Evolutionary conservation across 2,888 invertebrate genomes (phyloP).

Genomic region (Pollenia amentaria): DNA sequence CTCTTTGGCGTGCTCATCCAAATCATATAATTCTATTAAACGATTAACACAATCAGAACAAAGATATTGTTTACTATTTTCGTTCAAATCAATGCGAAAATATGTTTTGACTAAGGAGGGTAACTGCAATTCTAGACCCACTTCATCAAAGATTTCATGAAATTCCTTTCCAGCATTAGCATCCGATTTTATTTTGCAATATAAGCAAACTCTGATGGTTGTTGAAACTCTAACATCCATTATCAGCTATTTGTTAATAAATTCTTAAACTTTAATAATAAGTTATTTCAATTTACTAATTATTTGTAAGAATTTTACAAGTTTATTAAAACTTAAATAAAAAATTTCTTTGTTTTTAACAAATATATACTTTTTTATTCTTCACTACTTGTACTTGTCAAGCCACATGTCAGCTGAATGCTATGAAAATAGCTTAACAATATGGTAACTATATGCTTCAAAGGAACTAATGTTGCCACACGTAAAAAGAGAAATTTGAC

Average conservation of each 20-base stretch:
- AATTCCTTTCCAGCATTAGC: constrained; percentile 69
- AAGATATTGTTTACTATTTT: constrained; percentile 75
- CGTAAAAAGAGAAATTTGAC: too few species aligned
- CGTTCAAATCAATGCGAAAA: constrained; percentile 77
- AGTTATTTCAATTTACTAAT: too few species aligned
- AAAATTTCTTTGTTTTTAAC: too few species aligned
- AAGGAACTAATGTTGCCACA: too few species aligned
- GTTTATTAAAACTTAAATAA: too few species aligned
- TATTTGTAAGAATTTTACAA: too few species aligned
- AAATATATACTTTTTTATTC: too few species aligned
- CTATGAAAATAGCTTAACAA: too few species aligned
- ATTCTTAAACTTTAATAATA: too few species aligned
- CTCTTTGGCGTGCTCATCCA: constrained; percentile 77
- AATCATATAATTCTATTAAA: constrained; percentile 80
- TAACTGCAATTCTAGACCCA: constrained; percentile 81
- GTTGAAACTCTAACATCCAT: constrained; percentile 61
- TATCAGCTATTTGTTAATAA: not conserved
- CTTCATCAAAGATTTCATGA: constrained; percentile 81
- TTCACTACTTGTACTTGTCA: too few species aligned
- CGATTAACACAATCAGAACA: constrained; percentile 80
- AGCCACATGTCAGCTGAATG: too few species aligned
- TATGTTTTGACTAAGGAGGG: constrained; percentile 77
- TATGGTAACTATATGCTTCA: too few species aligned
- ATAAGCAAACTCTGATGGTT: constrained; percentile 64
- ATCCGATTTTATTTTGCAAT: constrained; percentile 51